Percentiles rank a stretch among this genome's conserved stretches.
Evolutionary conservation across 2,888 invertebrate species (phyloP).

Genomic region (Myathropa florea): DNA sequence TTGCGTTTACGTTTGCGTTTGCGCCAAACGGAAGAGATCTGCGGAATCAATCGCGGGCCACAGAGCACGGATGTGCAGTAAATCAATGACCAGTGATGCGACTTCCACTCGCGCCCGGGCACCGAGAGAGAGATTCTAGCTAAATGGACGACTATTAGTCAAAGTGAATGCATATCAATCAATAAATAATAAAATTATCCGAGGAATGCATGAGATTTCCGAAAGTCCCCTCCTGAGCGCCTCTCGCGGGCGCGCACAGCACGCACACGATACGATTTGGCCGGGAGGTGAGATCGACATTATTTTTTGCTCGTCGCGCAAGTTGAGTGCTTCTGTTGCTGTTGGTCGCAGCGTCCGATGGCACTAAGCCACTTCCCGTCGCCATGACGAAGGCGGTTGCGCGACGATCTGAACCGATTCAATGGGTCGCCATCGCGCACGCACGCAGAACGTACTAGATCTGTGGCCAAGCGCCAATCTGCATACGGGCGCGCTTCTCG

Average conservation of each 20-base stretch:
- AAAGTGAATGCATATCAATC: slow-evolving; percentile 70
- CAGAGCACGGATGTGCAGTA: neutral
- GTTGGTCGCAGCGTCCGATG: slow-evolving; percentile 38
- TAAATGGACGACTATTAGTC: slow-evolving; percentile 67
- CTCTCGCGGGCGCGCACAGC: neutral
- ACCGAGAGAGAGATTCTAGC: slow-evolving; percentile 41
- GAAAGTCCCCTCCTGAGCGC: slow-evolving; percentile 20
- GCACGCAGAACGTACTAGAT: slow-evolving; percentile 42
- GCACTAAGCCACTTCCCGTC: slow-evolving; percentile 61
- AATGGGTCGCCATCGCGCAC: slow-evolving; percentile 52
- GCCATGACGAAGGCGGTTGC: slow-evolving; percentile 21
- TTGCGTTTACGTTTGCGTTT: too few relatives aligned
- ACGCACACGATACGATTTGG: slow-evolving; percentile 30
- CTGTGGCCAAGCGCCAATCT: slow-evolving; percentile 49
- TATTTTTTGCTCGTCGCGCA: slow-evolving; percentile 44
- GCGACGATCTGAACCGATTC: slow-evolving; percentile 56
- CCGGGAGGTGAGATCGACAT: slow-evolving; percentile 57
- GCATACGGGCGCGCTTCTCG: slow-evolving; percentile 44
- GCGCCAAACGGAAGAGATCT: neutral
- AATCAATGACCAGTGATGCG: slow-evolving; percentile 45
- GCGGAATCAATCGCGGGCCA: neutral
- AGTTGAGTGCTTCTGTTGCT: slow-evolving; percentile 60
- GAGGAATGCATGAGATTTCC: slow-evolving; percentile 64
- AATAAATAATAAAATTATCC: slow-evolving; percentile 68
- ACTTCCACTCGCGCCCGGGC: slow-evolving; percentile 50